A percentile compares a stretch with the other conserved stretches of the same genome.
Evolutionary conservation across 2,113 vertebrate species (phyloP).

Genomic region (Nanorana parkeri): DNA sequence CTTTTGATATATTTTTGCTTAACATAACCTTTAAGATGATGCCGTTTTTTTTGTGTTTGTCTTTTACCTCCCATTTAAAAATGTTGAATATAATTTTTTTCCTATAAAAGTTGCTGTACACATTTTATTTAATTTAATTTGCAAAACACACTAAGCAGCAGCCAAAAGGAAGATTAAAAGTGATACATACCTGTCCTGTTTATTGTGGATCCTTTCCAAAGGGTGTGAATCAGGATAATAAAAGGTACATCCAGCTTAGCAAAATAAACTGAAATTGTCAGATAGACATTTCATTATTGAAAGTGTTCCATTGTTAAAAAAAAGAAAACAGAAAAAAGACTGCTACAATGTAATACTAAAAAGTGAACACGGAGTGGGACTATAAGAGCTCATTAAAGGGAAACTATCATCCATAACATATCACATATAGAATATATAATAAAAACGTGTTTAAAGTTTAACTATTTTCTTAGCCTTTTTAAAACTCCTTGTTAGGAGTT

Average conservation of each 20-base stretch:
- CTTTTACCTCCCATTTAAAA: not conserved
- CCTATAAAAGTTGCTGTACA: not conserved
- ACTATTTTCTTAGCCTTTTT: too few relatives aligned
- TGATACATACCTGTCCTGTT: constrained; percentile 24
- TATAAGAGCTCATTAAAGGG: too few relatives aligned
- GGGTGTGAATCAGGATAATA: not conserved
- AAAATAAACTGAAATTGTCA: constrained; percentile 9
- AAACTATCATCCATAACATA: too few relatives aligned
- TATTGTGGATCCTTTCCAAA: constrained; percentile 12
- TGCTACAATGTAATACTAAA: too few relatives aligned
- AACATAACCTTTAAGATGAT: not conserved
- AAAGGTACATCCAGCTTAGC: constrained; percentile 3
- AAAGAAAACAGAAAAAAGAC: too few relatives aligned
- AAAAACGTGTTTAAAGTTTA: too few relatives aligned
- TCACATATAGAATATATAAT: too few relatives aligned
- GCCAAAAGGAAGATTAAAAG: constrained; percentile 18
- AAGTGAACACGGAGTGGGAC: too few relatives aligned
- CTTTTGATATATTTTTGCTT: not conserved
- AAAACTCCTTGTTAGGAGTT: too few relatives aligned
- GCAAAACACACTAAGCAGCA: not conserved
- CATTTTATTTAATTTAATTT: not conserved
- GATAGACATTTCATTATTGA: not conserved
- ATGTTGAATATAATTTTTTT: not conserved
- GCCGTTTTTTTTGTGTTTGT: not conserved
- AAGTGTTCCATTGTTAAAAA: not conserved